Evolutionary conservation across 2,888 invertebrate genomes (phyloP), one percentile per base, ranked within the genome.

Genomic region (Callyntrura sp.): DNA sequence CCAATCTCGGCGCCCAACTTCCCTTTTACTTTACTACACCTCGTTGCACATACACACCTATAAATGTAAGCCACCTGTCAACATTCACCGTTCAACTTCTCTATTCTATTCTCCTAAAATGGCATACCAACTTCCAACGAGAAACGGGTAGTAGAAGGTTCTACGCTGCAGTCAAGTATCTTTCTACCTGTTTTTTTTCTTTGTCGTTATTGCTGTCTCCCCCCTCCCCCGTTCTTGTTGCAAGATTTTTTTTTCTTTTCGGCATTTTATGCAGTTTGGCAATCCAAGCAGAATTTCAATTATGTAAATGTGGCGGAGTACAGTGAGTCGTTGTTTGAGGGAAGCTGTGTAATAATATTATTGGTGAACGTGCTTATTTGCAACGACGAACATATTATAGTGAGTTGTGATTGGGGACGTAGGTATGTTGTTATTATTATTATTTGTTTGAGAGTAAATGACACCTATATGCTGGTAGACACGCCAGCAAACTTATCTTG

Each of bases 231-330:
- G n/a, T n/a, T n/a, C n/a, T n/a, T n/a, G n/a, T n/a, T 25, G n/a
- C 43, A 8, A 70, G 9, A 28, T 70, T 23, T 14, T 45, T 73
- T 35, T 8, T n/a, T 43, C 0, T 45, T 14, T 35, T 43, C 9
- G 25, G 5, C 28, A 28, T 23, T 20, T 23, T 12, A n/a, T n/a
- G n/a, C n/a, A n/a, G 48, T 73, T 73, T 73, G 20, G 20, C 48
- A 73, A 48, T 48, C 73, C 73, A 51, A 25, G 45, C 20, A 73
- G 73, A 73, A 48, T 48, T 73, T 73, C 73, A 73, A 73, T 73
- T 73, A 73, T 73, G 73, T 51, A 73, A 73, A 73, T 73, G 73
- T 35, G 25, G 12, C 11, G 11, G 20, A n/a, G n/a, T n/a, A n/a
- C n/a, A n/a, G n/a, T n/a, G n/a, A n/a, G n/a, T n/a, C n/a, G n/a